Evolutionary conservation across 2,113 vertebrate species (phyloP).

Genomic region (Garra rufa): DNA sequence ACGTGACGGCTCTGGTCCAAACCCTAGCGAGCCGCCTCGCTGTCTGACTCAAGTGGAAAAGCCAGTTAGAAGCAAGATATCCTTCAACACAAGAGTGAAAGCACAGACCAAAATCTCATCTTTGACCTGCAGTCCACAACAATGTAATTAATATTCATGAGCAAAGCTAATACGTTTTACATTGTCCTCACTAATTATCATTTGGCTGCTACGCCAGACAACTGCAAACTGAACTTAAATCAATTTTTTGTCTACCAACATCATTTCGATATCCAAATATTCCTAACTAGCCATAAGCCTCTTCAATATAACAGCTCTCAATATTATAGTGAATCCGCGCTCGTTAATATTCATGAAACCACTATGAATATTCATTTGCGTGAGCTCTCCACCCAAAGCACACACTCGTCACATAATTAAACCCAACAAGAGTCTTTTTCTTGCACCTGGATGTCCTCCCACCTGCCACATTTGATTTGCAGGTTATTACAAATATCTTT

Average conservation of each 20-base stretch:
- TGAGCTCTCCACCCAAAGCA: background rate
- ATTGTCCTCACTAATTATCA: background rate
- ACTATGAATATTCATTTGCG: background rate
- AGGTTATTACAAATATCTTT: background rate
- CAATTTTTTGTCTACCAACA: background rate
- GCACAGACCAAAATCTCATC: background rate
- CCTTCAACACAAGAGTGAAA: too few relatives aligned
- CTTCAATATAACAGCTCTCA: background rate
- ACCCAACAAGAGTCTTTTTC: background rate
- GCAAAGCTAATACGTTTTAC: too few relatives aligned
- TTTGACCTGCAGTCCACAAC: too few relatives aligned
- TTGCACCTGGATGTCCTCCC: too few relatives aligned
- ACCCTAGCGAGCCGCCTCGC: background rate
- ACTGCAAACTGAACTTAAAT: background rate
- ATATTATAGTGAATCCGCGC: background rate
- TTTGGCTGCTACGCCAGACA: background rate
- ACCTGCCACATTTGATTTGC: background rate
- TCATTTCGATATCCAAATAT: background rate
- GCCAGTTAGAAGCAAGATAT: background rate
- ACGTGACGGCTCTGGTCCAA: background rate
- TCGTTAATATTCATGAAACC: background rate
- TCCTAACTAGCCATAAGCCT: background rate
- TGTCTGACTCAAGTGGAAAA: background rate
- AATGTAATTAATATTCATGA: too few relatives aligned
- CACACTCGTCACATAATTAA: conserved; percentile 1